phyloP scores from a whole-genome alignment of 2,888 invertebrate species.

The Myopa testacea region DNA sequence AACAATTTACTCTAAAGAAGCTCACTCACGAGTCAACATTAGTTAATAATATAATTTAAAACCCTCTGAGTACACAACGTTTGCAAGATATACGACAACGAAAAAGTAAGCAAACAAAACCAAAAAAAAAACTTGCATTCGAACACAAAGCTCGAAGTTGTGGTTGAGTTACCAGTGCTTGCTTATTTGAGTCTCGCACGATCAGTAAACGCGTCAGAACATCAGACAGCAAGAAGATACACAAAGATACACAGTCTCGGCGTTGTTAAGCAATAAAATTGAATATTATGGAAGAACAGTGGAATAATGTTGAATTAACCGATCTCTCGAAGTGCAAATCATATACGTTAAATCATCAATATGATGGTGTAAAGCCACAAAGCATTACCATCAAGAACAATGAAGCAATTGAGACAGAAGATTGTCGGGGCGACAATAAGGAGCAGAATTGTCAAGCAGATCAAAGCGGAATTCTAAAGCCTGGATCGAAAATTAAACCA shows the following conservation, averaged over 20 bases:
- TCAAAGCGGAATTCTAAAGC: constrained; percentile 55
- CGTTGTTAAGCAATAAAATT: not conserved
- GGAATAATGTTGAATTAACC: constrained; percentile 62
- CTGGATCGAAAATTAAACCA: constrained; percentile 65
- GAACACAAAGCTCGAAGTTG: constrained; percentile 1
- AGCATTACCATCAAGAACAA: constrained; percentile 36
- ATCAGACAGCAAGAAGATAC: constrained; percentile 6
- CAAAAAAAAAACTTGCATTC: constrained; percentile 1
- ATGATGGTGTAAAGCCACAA: constrained; percentile 47
- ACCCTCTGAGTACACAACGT: not conserved
- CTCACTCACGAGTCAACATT: too few species aligned
- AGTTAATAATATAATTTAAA: too few species aligned
- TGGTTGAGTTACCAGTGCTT: constrained; percentile 16
- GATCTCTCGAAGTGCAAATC: constrained; percentile 61
- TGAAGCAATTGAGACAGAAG: constrained; percentile 10
- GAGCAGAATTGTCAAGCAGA: constrained; percentile 7
- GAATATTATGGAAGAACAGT: constrained; percentile 58
- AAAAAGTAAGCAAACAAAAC: constrained; percentile 20
- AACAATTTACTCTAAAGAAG: too few species aligned
- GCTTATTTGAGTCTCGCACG: constrained; percentile 25
- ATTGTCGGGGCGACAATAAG: not conserved
- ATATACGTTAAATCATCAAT: constrained; percentile 63
- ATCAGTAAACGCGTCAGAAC: not conserved
- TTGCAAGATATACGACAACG: constrained; percentile 3
- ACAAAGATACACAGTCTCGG: not conserved